Conservation (phyloP, 1,140 invertebrate genomes). For the Augochlora pura region DNA sequence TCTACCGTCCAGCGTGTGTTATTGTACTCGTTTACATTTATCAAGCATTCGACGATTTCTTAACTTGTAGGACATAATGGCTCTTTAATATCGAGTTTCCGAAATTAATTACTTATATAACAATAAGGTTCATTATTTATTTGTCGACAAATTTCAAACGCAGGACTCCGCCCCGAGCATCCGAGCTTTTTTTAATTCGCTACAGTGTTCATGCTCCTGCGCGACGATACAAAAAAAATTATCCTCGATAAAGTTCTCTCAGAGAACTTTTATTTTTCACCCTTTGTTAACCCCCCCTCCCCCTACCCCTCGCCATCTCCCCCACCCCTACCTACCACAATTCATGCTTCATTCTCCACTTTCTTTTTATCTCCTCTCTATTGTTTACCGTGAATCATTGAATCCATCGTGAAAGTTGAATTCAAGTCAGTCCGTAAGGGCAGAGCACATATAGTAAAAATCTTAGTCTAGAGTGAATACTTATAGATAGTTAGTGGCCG, state of each 20-base stretch:
- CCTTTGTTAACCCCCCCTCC: slow-evolving; percentile 1
- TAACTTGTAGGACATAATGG: slow-evolving; percentile 49
- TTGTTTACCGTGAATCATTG: slow-evolving; percentile 25
- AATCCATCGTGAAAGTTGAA: slow-evolving; percentile 50
- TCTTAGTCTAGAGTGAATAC: slow-evolving; percentile 72
- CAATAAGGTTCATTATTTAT: slow-evolving; percentile 53
- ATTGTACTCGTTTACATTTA: slow-evolving; percentile 38
- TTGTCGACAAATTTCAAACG: slow-evolving; percentile 54
- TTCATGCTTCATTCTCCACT: no score
- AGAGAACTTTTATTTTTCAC: slow-evolving; percentile 24
- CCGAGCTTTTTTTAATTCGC: slow-evolving; percentile 5
- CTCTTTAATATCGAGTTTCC: slow-evolving; percentile 43
- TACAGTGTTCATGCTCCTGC: slow-evolving; percentile 8
- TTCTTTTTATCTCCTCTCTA: slow-evolving; percentile 6
- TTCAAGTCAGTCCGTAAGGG: slow-evolving; percentile 62
- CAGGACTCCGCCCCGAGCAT: slow-evolving; percentile 48
- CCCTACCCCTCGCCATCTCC: slow-evolving; percentile 35
- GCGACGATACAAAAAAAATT: slow-evolving; percentile 40
- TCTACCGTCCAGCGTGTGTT: slow-evolving; percentile 21
- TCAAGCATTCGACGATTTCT: slow-evolving; percentile 53
- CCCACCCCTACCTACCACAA: slow-evolving; percentile 19
- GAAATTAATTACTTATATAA: slow-evolving; percentile 60
- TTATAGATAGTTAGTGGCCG: slow-evolving; percentile 67
- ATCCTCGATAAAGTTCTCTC: slow-evolving; percentile 41
- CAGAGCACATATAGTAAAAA: slow-evolving; percentile 70